phyloP scores from a whole-genome alignment of 2,888 invertebrate species.

The Torymus tubicola region DNA sequence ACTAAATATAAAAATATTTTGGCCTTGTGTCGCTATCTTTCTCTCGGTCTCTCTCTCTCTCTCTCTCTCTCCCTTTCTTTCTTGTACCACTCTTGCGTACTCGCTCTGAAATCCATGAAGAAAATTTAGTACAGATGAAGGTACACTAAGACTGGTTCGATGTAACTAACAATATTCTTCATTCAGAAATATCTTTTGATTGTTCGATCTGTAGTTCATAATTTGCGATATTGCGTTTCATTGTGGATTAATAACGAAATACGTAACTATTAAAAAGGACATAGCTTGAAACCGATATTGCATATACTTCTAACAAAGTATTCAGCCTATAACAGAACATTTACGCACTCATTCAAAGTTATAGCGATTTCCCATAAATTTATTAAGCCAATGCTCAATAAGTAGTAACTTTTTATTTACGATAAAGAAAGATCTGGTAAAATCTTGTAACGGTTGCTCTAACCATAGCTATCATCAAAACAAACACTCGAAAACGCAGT shows the following conservation, averaged over 20 bases:
- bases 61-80: not conserved
- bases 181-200: conserved; percentile 48
- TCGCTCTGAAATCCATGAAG: conserved; percentile 21
- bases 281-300: conserved; percentile 14
- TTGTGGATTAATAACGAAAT: conserved; percentile 24
- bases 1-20: conserved; percentile 41
- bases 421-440: no score
- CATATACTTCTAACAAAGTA: conserved; percentile 14
- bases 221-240: conserved; percentile 11
- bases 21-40: not conserved
- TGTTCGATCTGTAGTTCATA: conserved; percentile 31
- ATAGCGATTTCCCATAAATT: no score
- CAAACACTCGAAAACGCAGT: no score
- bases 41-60: not conserved
- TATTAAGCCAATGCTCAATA: no score
- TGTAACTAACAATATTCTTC: conserved; percentile 57
- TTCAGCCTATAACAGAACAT: not conserved
- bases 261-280: conserved; percentile 39
- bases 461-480: no score
- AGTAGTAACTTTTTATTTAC: no score
- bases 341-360: no score
- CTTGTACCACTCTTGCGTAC: not conserved
- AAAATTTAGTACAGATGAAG: conserved; percentile 37
- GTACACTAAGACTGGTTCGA: not conserved
- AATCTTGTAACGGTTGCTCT: no score